Evolutionary conservation across 2,888 invertebrate species (phyloP).

Genomic region (Drosophila nr. fundita): DNA sequence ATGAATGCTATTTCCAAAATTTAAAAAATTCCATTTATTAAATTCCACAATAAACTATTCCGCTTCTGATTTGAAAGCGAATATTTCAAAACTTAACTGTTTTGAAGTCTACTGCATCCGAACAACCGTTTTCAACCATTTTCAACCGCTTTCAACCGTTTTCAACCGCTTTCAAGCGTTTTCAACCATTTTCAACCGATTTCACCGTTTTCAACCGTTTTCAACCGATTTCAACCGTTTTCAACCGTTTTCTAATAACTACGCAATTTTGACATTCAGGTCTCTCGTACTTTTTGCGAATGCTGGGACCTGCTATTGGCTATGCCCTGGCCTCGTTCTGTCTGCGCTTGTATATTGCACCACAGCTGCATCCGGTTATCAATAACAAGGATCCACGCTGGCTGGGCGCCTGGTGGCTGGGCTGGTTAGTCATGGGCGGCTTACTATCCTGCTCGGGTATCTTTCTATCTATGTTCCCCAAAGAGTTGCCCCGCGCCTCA

Average conservation of each 20-base stretch:
- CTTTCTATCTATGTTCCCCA: constrained; percentile 89
- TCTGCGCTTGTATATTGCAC: constrained; percentile 88
- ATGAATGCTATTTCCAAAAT: no score
- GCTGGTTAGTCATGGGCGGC: constrained; percentile 88
- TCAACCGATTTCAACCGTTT: no score
- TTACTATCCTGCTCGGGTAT: constrained; percentile 87
- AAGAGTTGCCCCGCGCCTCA: constrained; percentile 88
- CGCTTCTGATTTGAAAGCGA: no score
- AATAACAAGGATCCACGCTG: constrained; percentile 90
- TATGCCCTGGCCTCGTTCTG: constrained; percentile 89
- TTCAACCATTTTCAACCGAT: no score
- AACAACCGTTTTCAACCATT: no score
- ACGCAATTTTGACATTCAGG: constrained; percentile 81
- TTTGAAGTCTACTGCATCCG: no score
- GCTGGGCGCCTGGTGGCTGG: constrained; percentile 94
- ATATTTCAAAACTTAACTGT: no score
- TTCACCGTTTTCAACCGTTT: no score
- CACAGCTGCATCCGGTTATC: constrained; percentile 88
- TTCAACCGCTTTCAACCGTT: no score
- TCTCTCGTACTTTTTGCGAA: constrained; percentile 88
- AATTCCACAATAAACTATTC: no score
- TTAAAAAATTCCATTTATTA: no score
- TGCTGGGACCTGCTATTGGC: constrained; percentile 90
- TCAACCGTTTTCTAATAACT: not conserved
- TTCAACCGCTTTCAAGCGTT: no score